Base-by-base conservation (phyloP, 2,888 invertebrate genomes). In the Leptinotarsa juncta region DNA sequence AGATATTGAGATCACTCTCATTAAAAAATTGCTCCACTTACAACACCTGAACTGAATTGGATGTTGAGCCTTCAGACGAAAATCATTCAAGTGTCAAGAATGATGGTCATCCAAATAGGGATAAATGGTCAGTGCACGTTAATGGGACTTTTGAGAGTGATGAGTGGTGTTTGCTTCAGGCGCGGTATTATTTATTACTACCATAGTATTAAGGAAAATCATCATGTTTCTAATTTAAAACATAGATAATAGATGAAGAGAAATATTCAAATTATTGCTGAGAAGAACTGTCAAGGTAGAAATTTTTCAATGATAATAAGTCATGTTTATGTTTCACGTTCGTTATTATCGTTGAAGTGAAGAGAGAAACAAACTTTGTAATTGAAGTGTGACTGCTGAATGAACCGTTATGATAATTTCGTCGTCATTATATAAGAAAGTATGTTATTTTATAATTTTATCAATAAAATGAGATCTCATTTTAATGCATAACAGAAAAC, bases 91-190 rank as follows among this genome's bases (percentile, higher is more conserved):
- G 71, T 65, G 68, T 72, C 62, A 26, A 50, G 68, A 73, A 74
- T 71, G 72, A 76, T 42, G 70, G 49, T 72, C 68, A 20, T 70
- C 80, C 81, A 80, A 81, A 82, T 77, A 80, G 78, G 81, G 82
- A 80, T 73, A 80, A 81, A 82, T 80, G 79, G 79, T 71, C 77
- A 72, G 76, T 71, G 72, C 72, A 75, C 72, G 76, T 82, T 82
- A 82, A 82, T 82, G 79, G 78, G 67, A 68, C 76, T 79, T 77
- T 76, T 78, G 80, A 78, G 79, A 74, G 80, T 81, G 82, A 81
- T 82, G 82, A 82, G 82, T 80, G 81, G 77, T 79, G 79, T 79
- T 79, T 73, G 81, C 82, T 77, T 71, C 69, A 67, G 80, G 81
- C 78, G 26, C n/a, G 70, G 57, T 72, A 76, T 78, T 78, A 78